Evolutionary conservation across 2,113 vertebrate species (phyloP), one percentile per base, ranked within the genome.

Genomic region (Aleadryas rufinucha): DNA sequence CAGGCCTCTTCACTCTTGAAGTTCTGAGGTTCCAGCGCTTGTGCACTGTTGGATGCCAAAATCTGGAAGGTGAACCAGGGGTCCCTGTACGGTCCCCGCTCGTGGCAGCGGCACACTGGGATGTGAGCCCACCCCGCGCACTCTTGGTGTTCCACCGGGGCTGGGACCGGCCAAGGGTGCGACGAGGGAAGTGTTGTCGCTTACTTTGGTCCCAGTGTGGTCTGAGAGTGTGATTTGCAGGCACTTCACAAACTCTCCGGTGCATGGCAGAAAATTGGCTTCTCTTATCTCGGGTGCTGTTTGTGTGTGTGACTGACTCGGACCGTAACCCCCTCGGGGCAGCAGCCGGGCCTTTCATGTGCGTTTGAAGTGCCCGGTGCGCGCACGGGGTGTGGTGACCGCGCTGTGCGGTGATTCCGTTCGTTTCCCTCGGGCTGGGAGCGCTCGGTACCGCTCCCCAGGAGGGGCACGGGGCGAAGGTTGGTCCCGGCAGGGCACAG

Each of bases 301-400:
- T 89, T 68, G 14, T 71, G 72, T 45, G 60, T 37, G 69, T 21
- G 69, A 8, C 56, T 42, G 91, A 39, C n/a, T 65, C 49, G 24
- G 84, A 37, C 27, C 17, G 26, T 82, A 78, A 84, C 64, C 69
- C 82, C 70, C 89, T 76, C 57, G 10, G 87, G 80, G 65, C 91
- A 92, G 77, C 69, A 66, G 61, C 68, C 5, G 24, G 39, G 15
- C 45, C 83, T 84, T 81, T 90, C 49, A 13, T 18, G 76, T 53
- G 83, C 77, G 76, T 82, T 60, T 64, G 81, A 84, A 87, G 91
- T 33, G 70, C 79, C 56, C 60, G 56, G 33, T 64, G 72, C 50
- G 3, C 16, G 17, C 71, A 11, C 65, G 3, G 17, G 31, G 28
- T 56, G 75, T 16, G 76, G 57, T n/a, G 44, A 57, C 21, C 30